phyloP scores from a whole-genome alignment of 2,888 invertebrate genomes.

The Hypsopygia costalis region DNA sequence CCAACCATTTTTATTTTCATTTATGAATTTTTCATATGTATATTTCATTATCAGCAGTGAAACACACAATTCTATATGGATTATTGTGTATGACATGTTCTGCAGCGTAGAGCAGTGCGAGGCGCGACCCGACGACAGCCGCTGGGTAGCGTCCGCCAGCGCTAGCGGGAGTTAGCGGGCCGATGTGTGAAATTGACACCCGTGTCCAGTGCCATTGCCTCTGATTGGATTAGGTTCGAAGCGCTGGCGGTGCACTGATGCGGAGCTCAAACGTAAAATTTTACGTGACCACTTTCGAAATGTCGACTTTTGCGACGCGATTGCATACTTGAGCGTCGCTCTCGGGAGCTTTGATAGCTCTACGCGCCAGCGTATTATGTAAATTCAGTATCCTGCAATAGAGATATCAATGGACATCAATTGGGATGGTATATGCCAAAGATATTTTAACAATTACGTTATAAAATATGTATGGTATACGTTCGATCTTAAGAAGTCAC shows the following conservation, averaged over 20 bases:
- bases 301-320: conserved; percentile 62
- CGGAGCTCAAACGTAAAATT: conserved; percentile 75
- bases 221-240: conserved; percentile 75
- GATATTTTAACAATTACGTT: too few relatives aligned
- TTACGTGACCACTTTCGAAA: conserved; percentile 77
- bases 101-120: not conserved
- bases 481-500: too few relatives aligned
- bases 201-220: conserved; percentile 64
- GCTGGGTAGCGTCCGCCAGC: conserved; percentile 2
- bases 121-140: not conserved
- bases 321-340: conserved; percentile 54
- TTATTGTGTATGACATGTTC: not conserved
- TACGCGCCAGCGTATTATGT: conserved; percentile 57
- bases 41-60: too few relatives aligned
- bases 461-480: too few relatives aligned
- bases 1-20: too few relatives aligned
- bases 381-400: conserved; percentile 52
- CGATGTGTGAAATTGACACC: conserved; percentile 65
- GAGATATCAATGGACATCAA: conserved; percentile 30
- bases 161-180: conserved; percentile 25
- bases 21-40: too few relatives aligned
- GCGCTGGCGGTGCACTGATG: conserved; percentile 63
- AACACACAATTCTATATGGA: too few relatives aligned
- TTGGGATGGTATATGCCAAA: too few relatives aligned
- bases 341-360: conserved; percentile 49